Conservation (phyloP, 2,888 invertebrate genomes). For the Dermolepida albohirtum region DNA sequence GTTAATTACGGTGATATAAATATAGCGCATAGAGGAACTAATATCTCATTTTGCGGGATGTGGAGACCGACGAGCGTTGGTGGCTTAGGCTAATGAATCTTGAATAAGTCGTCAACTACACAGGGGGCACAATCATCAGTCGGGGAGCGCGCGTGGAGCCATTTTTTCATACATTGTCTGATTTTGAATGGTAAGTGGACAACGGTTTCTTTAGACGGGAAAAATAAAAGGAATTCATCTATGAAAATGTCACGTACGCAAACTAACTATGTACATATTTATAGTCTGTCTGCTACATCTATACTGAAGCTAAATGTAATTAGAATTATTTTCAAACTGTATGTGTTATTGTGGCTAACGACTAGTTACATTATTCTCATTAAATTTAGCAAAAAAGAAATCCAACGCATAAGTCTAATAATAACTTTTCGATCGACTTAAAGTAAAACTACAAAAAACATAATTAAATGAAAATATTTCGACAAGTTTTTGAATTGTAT, state of each 20-base stretch:
- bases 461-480: too few relatives aligned
- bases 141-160: conserved; percentile 42
- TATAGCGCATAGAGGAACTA: conserved; percentile 32
- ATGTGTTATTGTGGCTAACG: conserved; percentile 13
- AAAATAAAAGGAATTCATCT: conserved; percentile 19
- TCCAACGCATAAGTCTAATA: neutral
- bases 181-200: conserved; percentile 38
- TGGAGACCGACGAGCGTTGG: conserved; percentile 37
- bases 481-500: too few relatives aligned
- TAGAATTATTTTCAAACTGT: conserved; percentile 33
- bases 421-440: too few relatives aligned
- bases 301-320: conserved; percentile 24
- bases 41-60: conserved; percentile 29
- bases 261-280: conserved; percentile 34
- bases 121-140: conserved; percentile 37
- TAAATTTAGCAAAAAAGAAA: neutral
- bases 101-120: conserved; percentile 41
- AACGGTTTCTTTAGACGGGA: conserved; percentile 30
- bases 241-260: conserved; percentile 9
- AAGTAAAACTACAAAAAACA: too few relatives aligned
- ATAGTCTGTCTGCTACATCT: conserved; percentile 35
- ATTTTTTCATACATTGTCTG: conserved; percentile 35
- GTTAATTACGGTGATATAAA: conserved; percentile 36
- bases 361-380: conserved; percentile 12
- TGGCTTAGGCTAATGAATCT: conserved; percentile 41